Evolutionary conservation across 2,113 vertebrate genomes (phyloP).

Genomic region (Embiotoca jacksoni): DNA sequence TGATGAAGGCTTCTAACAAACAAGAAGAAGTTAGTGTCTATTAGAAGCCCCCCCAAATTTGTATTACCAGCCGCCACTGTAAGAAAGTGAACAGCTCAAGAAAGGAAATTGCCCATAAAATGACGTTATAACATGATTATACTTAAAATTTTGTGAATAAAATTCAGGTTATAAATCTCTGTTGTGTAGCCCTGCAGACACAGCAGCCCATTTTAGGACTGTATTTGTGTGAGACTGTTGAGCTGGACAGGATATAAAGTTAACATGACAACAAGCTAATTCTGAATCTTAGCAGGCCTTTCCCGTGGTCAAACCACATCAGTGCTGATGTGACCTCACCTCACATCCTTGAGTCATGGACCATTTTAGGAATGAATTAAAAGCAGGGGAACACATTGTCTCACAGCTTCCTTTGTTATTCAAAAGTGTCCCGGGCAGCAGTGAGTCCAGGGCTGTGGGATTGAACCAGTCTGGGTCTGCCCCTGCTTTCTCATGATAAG

Average conservation of each 20-base stretch:
- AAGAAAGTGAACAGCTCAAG: too few species aligned
- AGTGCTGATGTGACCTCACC: constrained; percentile 37
- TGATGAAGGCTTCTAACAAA: too few species aligned
- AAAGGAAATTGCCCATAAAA: too few species aligned
- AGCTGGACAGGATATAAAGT: background rate
- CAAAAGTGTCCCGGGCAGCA: constrained; percentile 37
- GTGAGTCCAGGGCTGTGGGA: constrained; percentile 46
- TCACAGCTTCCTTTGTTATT: constrained; percentile 73
- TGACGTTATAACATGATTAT: too few species aligned
- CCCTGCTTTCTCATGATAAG: constrained; percentile 69
- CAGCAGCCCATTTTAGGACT: background rate
- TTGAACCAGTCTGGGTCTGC: constrained; percentile 55
- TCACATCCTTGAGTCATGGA: constrained; percentile 39
- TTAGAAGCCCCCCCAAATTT: too few species aligned
- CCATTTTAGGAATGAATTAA: constrained; percentile 55
- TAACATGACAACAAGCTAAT: constrained; percentile 5
- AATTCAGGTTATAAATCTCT: background rate
- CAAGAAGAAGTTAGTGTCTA: too few species aligned
- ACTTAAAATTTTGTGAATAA: background rate
- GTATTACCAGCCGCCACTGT: too few species aligned
- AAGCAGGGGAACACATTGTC: constrained; percentile 52
- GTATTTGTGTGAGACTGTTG: background rate
- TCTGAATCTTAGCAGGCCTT: constrained; percentile 20
- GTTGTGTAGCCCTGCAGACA: too few species aligned
- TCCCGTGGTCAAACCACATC: constrained; percentile 37